Evolutionary conservation across 2,888 invertebrate genomes (phyloP).

Genomic region (Plemyria rubiginata): DNA sequence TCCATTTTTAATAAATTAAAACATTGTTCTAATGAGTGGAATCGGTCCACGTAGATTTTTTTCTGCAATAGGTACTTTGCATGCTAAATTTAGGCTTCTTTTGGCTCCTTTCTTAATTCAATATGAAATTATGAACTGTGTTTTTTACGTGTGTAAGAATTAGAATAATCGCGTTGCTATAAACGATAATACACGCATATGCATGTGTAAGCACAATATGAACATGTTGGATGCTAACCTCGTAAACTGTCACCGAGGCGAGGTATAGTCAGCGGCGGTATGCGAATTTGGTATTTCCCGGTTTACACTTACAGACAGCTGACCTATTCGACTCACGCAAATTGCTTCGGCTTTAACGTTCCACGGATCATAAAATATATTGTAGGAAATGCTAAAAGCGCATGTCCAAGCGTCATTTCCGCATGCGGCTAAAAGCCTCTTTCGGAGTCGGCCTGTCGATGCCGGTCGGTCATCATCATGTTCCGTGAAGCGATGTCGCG

Average conservation of each 20-base stretch:
- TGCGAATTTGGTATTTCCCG: constrained; percentile 25
- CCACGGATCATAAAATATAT: constrained; percentile 32
- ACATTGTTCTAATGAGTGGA: no score
- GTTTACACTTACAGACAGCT: constrained; percentile 24
- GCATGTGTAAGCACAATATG: no score
- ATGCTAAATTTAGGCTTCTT: no score
- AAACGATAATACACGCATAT: constrained; percentile 5
- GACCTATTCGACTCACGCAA: constrained; percentile 34
- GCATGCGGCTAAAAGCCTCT: constrained; percentile 41
- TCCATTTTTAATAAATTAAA: not conserved
- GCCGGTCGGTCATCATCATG: constrained; percentile 27
- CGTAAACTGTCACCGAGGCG: constrained; percentile 19
- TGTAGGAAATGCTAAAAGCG: constrained; percentile 39
- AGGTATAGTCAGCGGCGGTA: not conserved
- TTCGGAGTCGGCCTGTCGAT: constrained; percentile 26
- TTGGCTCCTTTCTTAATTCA: no score
- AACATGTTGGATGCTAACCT: constrained; percentile 17
- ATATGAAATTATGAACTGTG: not conserved
- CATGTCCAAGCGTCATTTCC: constrained; percentile 47
- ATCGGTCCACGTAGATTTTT: no score
- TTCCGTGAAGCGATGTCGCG: constrained; percentile 46
- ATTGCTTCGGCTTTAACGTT: constrained; percentile 24
- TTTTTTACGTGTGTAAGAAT: not conserved
- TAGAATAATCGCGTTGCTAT: constrained; percentile 13
- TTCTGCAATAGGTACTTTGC: no score